A percentile compares a stretch with the other conserved stretches of the same genome.
These are phyloP conservation scores for Drosophila miranda DNA, from an alignment of 1,140 invertebrate genomes.

Conservation along the genomic window DNA sequence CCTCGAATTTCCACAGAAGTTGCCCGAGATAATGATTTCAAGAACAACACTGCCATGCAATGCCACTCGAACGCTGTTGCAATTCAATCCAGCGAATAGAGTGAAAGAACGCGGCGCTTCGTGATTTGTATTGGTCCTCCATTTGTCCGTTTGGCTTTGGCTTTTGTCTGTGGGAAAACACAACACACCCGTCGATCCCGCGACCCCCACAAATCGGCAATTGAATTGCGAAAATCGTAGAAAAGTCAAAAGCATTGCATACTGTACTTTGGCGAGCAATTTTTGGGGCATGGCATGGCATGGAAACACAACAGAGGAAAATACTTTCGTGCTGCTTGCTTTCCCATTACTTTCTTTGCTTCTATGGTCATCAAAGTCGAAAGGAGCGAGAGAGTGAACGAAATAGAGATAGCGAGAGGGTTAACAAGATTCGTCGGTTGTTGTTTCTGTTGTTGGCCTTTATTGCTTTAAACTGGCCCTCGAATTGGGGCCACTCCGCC, in stretches of 20 bases:
- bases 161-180: background rate
- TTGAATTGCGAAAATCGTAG: constrained; percentile 64
- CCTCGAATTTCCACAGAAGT: background rate
- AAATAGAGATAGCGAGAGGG: constrained; percentile 12
- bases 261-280: constrained; percentile 47
- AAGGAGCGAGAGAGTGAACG: constrained; percentile 9
- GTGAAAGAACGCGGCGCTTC: constrained; percentile 22
- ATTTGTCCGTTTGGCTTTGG: constrained; percentile 8
- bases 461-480: constrained; percentile 62
- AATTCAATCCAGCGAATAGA: constrained; percentile 23
- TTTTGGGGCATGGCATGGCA: constrained; percentile 35
- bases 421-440: constrained; percentile 37
- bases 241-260: constrained; percentile 68
- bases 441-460: constrained; percentile 6
- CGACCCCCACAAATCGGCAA: constrained; percentile 58
- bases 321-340: constrained; percentile 47
- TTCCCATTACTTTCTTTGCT: constrained; percentile 6
- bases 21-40: constrained; percentile 18
- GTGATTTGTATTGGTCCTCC: constrained; percentile 22
- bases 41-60: constrained; percentile 19
- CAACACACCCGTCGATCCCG: too few relatives aligned
- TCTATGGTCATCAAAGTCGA: constrained; percentile 29
- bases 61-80: constrained; percentile 19
- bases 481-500: constrained; percentile 12
- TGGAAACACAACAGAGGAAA: constrained; percentile 59